Evolutionary conservation across 2,797 vertebrate genomes (phyloP).

Genomic region (Catharus ustulatus): DNA sequence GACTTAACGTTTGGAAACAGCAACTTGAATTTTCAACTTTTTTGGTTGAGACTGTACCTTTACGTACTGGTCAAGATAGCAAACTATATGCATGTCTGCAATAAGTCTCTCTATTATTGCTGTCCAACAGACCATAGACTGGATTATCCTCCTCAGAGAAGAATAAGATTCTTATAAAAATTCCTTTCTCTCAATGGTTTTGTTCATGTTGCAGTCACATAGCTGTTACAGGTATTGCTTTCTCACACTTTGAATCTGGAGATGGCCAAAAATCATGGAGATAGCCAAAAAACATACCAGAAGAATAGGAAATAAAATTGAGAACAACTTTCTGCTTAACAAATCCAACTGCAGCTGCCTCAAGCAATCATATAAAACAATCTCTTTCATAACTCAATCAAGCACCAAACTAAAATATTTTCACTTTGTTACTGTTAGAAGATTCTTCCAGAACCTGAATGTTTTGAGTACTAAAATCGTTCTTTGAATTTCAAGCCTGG

Average conservation of each 20-base stretch:
- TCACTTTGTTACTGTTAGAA: not conserved
- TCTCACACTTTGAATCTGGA: not conserved
- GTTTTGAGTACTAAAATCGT: not conserved
- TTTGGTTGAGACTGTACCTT: not conserved
- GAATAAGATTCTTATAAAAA: not conserved
- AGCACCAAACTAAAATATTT: not conserved
- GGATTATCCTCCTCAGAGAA: not conserved
- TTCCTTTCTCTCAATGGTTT: not conserved
- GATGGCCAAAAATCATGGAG: not conserved
- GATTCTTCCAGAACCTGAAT: not conserved
- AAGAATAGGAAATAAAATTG: not conserved
- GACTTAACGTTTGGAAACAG: not conserved
- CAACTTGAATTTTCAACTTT: not conserved
- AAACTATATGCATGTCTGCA: not conserved
- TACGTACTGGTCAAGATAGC: not conserved
- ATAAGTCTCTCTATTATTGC: not conserved
- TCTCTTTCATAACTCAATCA: not conserved
- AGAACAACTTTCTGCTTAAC: not conserved
- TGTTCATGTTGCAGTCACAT: not conserved
- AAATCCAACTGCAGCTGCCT: not conserved
- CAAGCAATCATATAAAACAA: not conserved
- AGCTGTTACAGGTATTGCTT: not conserved
- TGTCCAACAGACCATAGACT: not conserved
- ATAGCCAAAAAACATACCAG: not conserved
- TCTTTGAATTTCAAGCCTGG: slow-evolving; percentile 10